Conservation (phyloP, 2,797 vertebrate species). For the Hapalemur alaotrensis region DNA sequence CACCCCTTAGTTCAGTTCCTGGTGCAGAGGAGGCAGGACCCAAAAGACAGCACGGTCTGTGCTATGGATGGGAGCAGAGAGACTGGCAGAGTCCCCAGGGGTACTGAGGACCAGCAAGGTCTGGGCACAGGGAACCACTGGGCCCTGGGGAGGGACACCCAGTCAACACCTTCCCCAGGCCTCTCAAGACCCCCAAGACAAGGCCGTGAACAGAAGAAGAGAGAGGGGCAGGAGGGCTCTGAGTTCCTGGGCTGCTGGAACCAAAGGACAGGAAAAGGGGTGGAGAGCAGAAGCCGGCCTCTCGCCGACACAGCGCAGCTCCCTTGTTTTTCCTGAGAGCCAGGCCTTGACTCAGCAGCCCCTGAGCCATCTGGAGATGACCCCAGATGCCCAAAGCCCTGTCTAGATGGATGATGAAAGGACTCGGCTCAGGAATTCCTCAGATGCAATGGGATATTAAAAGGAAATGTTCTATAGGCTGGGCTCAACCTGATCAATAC, state of each 20-base stretch:
- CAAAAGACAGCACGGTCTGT: background rate
- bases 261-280: background rate
- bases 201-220: background rate
- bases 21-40: background rate
- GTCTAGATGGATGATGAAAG: conserved; percentile 18
- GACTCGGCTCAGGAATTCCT: conserved; percentile 49
- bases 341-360: background rate
- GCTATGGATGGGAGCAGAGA: background rate
- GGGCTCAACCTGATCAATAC: conserved; percentile 37
- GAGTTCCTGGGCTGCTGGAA: background rate
- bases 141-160: background rate
- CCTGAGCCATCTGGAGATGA: background rate
- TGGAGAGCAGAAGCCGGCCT: background rate
- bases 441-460: background rate
- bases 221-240: background rate
- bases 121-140: background rate
- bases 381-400: background rate
- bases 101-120: background rate
- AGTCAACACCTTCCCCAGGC: background rate
- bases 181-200: background rate
- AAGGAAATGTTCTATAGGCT: conserved; percentile 42
- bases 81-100: fast-evolving
- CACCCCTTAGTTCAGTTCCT: background rate
- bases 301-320: fast-evolving
- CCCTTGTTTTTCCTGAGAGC: background rate